Conservation (phyloP, 2,797 vertebrate genomes). For the Danio kyathit region DNA sequence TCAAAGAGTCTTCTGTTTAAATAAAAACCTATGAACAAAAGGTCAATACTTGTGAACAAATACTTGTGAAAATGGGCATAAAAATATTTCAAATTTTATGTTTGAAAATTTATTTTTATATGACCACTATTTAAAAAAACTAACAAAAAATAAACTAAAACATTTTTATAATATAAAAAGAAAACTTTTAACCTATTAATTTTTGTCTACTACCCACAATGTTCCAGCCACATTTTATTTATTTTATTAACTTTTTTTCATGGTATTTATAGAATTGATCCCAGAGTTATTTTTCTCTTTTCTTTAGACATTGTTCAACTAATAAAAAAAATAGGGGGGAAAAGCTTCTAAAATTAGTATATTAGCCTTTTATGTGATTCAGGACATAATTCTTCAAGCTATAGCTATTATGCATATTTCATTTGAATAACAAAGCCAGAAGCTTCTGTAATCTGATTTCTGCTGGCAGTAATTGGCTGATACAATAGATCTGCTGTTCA, state of each 20-base stretch:
- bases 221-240: not conserved
- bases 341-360: not conserved
- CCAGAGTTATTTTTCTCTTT: not conserved
- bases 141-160: too few relatives aligned
- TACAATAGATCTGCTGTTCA: constrained; percentile 52
- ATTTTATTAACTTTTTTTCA: too few relatives aligned
- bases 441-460: constrained; percentile 54
- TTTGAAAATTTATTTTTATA: not conserved
- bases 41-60: too few relatives aligned
- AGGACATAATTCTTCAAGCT: constrained; percentile 21
- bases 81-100: too few relatives aligned
- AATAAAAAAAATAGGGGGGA: not conserved
- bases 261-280: too few relatives aligned
- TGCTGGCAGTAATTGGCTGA: constrained; percentile 57
- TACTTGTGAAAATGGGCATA: too few relatives aligned
- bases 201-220: not conserved
- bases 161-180: not conserved
- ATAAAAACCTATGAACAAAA: too few relatives aligned
- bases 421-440: constrained; percentile 42
- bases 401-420: constrained; percentile 34
- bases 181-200: not conserved
- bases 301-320: not conserved
- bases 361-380: constrained; percentile 25
- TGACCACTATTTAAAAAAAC: not conserved
- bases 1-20: too few relatives aligned